Percentiles rank a stretch among this genome's conserved stretches.
Evolutionary conservation across 2,797 vertebrate species (phyloP).

Genomic region (Poecilia picta): DNA sequence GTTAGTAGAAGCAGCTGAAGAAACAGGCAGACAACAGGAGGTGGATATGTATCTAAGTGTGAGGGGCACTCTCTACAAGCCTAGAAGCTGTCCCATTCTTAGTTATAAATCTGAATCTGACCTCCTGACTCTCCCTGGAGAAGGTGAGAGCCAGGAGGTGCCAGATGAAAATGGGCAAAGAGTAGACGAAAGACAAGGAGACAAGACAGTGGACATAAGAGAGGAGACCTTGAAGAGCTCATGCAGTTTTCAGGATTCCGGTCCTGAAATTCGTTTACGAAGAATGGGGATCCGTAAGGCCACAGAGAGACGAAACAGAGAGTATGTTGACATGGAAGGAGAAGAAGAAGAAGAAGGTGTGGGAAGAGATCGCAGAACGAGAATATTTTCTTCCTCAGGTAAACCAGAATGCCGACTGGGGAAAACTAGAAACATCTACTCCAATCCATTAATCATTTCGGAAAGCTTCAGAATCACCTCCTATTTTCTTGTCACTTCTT

Average conservation of each 20-base stretch:
- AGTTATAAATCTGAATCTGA: conserved; percentile 49
- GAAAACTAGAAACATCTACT: conserved; percentile 14
- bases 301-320: conserved; percentile 58
- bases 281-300: conserved; percentile 76
- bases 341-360: conserved; percentile 62
- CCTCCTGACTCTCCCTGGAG: conserved; percentile 12
- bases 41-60: conserved; percentile 58
- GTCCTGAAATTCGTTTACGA: conserved; percentile 55
- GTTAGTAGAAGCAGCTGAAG: conserved; percentile 23
- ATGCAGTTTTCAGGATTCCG: conserved; percentile 74
- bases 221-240: conserved; percentile 42
- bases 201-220: conserved; percentile 3
- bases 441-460: conserved; percentile 15
- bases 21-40: conserved; percentile 45
- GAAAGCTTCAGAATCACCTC: conserved; percentile 3
- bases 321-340: conserved; percentile 22
- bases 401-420: conserved; percentile 40
- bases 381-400: conserved; percentile 81
- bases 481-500: neutral
- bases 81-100: conserved; percentile 76
- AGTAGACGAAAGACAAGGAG: conserved; percentile 34
- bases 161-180: conserved; percentile 16
- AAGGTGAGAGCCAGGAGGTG: conserved; percentile 29
- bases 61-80: conserved; percentile 72
- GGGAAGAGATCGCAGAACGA: conserved; percentile 80